Evolutionary conservation across 2,888 invertebrate species (phyloP).

Genomic region (Onchidella celtica): DNA sequence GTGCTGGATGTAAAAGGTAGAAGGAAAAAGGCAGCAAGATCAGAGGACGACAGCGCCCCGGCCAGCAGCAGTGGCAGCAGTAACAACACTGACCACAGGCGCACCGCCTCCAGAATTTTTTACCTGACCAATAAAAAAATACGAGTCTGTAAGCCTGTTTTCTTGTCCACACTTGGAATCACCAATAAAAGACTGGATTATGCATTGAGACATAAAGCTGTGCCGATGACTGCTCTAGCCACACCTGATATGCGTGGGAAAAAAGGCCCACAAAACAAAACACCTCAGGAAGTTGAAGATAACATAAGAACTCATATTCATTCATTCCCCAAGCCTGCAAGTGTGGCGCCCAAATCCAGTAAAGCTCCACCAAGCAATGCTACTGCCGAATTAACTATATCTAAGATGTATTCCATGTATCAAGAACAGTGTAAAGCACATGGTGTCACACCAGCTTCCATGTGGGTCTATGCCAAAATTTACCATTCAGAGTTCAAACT

Average conservation of each 20-base stretch:
- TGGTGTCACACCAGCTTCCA: constrained; percentile 26
- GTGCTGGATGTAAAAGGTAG: constrained; percentile 38
- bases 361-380: background rate
- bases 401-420: constrained; percentile 40
- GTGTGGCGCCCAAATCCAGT: background rate
- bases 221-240: constrained; percentile 41
- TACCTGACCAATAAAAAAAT: constrained; percentile 41
- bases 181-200: constrained; percentile 45
- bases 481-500: constrained; percentile 38
- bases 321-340: constrained; percentile 26
- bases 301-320: constrained; percentile 35
- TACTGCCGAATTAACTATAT: constrained; percentile 30
- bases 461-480: constrained; percentile 46
- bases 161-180: constrained; percentile 40
- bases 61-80: background rate
- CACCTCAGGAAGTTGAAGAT: constrained; percentile 33
- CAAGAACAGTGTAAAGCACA: constrained; percentile 40
- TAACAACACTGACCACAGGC: background rate
- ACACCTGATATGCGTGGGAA: constrained; percentile 42
- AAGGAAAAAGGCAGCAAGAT: constrained; percentile 1
- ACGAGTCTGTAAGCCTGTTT: constrained; percentile 44
- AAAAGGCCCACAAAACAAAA: constrained; percentile 44
- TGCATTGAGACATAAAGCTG: constrained; percentile 42
- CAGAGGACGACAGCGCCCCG: background rate
- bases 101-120: constrained; percentile 35